Evolutionary conservation across 2,113 vertebrate species (phyloP).

Genomic region (Passer montanus): DNA sequence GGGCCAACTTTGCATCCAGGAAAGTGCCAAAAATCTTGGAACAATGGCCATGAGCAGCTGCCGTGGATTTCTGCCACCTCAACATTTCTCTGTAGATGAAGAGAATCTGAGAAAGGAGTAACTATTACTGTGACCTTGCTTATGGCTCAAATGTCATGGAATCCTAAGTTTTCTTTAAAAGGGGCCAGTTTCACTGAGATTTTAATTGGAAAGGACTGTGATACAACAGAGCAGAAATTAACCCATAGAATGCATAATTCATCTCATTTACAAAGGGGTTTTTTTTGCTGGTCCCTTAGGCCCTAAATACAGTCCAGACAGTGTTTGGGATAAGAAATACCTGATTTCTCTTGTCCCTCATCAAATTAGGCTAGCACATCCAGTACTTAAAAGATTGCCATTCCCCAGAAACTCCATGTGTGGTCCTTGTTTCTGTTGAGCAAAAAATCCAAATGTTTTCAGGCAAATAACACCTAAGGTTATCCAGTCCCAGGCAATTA

Average conservation of each 20-base stretch:
- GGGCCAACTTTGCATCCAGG: background rate
- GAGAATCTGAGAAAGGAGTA: background rate
- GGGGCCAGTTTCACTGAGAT: background rate
- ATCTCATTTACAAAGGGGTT: background rate
- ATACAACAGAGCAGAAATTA: background rate
- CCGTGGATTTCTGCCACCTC: background rate
- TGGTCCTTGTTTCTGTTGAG: constrained; percentile 1
- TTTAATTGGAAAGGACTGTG: background rate
- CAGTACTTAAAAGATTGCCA: background rate
- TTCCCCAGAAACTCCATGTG: background rate
- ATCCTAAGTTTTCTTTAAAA: constrained; percentile 35
- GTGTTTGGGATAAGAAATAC: background rate
- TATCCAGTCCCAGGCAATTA: background rate
- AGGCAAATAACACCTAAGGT: background rate
- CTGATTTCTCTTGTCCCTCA: constrained; percentile 38
- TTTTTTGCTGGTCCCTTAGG: background rate
- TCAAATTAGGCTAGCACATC: constrained; percentile 4
- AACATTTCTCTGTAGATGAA: background rate
- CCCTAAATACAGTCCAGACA: background rate
- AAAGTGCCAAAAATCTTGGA: constrained; percentile 40
- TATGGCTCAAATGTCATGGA: constrained; percentile 8
- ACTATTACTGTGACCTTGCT: constrained; percentile 20
- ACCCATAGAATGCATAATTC: background rate
- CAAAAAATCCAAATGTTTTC: background rate
- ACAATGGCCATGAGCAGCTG: background rate